Conservation (phyloP, 1,140 invertebrate genomes). For the Euglossa dilemma region DNA sequence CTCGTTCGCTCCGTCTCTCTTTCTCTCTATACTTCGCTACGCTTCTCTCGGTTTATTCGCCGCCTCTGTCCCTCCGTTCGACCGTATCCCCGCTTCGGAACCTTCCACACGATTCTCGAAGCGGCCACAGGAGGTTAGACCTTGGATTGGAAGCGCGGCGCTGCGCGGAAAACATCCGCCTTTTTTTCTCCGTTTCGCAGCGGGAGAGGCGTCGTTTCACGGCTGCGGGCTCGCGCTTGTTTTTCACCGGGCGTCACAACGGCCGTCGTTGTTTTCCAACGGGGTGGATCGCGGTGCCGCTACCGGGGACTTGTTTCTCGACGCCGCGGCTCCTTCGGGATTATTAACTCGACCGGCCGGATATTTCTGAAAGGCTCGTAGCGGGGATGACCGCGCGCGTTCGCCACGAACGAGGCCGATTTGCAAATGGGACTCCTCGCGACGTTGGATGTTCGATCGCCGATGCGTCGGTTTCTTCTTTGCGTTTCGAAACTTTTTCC, state of each 20-base stretch:
- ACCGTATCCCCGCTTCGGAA: slow-evolving; percentile 39
- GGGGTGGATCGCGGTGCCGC: not conserved
- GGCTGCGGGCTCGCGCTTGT: not conserved
- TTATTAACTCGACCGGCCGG: not conserved
- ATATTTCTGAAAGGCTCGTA: not conserved
- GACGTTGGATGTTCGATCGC: too few species aligned
- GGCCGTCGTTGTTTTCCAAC: not conserved
- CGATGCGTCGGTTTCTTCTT: too few species aligned
- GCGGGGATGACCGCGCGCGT: not conserved
- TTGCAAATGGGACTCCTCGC: too few species aligned
- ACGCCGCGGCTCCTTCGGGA: not conserved
- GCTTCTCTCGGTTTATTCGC: not conserved
- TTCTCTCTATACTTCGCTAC: not conserved
- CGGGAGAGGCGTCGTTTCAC: slow-evolving; percentile 21
- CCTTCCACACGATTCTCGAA: slow-evolving; percentile 63
- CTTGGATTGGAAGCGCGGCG: slow-evolving; percentile 53
- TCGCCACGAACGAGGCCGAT: not conserved
- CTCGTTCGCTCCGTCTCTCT: slow-evolving; percentile 24
- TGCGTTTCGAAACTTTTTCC: not conserved
- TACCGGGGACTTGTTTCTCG: not conserved
- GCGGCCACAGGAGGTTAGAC: slow-evolving; percentile 61
- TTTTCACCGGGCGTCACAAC: slow-evolving; percentile 6
- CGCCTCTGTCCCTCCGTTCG: slow-evolving; percentile 19
- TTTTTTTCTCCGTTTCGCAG: slow-evolving; percentile 25
- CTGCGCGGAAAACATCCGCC: slow-evolving; percentile 59